A percentile compares a stretch with the other conserved stretches of the same genome.
These are phyloP conservation scores for Bovichtus variegatus DNA, from an alignment of 2,797 vertebrate species.

Conservation along the genomic window DNA sequence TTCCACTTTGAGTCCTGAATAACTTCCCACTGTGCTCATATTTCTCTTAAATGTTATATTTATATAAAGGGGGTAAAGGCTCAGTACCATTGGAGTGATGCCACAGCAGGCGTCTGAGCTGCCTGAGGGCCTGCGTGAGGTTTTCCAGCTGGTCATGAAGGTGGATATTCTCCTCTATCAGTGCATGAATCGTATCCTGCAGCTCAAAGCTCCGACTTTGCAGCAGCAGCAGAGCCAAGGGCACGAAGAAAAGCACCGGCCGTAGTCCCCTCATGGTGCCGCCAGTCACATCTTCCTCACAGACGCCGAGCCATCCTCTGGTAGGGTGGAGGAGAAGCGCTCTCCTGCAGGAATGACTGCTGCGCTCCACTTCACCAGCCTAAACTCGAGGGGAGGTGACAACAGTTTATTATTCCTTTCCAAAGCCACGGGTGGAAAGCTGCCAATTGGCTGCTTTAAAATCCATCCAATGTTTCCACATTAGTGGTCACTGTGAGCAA, in stretches of 20 bases:
- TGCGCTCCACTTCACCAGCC: constrained; percentile 45
- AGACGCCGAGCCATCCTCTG: background rate
- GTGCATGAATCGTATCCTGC: constrained; percentile 87
- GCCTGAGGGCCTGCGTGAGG: constrained; percentile 86
- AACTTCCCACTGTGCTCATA: background rate
- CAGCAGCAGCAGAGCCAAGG: constrained; percentile 63
- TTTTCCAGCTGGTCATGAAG: constrained; percentile 89
- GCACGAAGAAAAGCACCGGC: constrained; percentile 50
- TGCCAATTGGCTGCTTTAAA: constrained; percentile 75
- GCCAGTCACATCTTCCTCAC: constrained; percentile 58
- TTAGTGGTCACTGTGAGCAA: constrained; percentile 38
- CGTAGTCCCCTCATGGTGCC: constrained; percentile 61
- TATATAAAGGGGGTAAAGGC: background rate
- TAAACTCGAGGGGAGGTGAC: constrained; percentile 44
- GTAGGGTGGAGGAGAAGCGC: background rate
- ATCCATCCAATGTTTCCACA: constrained; percentile 78
- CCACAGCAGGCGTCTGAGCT: constrained; percentile 85
- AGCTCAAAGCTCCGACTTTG: constrained; percentile 82
- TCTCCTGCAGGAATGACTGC: constrained; percentile 22
- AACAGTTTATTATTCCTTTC: constrained; percentile 43
- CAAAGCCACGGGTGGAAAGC: constrained; percentile 69
- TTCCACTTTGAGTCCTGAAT: background rate
- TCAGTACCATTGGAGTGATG: constrained; percentile 83
- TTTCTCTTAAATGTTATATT: background rate
- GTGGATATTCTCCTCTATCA: constrained; percentile 88